Evolutionary conservation across 2,888 invertebrate species (phyloP).

Genomic region (Kryphioiulus occultus): DNA sequence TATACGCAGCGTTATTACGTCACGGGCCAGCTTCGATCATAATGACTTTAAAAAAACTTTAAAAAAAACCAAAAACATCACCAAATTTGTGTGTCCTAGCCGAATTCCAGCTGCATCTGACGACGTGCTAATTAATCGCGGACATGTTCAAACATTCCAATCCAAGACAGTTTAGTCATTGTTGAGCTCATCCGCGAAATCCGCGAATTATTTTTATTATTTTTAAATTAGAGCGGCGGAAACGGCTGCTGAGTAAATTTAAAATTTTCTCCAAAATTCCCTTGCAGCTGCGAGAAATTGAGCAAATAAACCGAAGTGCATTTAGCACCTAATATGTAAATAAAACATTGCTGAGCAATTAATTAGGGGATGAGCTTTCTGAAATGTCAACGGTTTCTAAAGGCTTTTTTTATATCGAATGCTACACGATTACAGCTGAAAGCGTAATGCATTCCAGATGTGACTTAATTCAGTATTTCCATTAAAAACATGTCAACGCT

Average conservation of each 20-base stretch:
- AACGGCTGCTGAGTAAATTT: background rate
- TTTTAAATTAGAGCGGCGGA: background rate
- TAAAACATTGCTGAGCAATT: background rate
- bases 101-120: background rate
- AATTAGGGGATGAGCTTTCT: background rate
- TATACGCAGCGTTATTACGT: too few relatives aligned
- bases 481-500: background rate
- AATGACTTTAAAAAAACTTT: too few relatives aligned
- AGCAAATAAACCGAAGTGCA: background rate
- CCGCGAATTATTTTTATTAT: background rate
- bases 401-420: background rate
- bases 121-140: background rate
- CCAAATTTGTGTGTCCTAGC: background rate
- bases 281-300: background rate
- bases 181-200: background rate
- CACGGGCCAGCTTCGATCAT: too few relatives aligned
- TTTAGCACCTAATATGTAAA: background rate
- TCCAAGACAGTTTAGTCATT: background rate
- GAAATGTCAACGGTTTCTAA: background rate
- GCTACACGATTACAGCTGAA: background rate
- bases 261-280: background rate
- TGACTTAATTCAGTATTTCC: background rate
- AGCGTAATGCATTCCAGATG: background rate
- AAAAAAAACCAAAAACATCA: background rate
- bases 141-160: background rate